Evolutionary conservation across 2,888 invertebrate genomes (phyloP), one percentile per base, ranked within the genome.

Genomic region (Phasia obesa): DNA sequence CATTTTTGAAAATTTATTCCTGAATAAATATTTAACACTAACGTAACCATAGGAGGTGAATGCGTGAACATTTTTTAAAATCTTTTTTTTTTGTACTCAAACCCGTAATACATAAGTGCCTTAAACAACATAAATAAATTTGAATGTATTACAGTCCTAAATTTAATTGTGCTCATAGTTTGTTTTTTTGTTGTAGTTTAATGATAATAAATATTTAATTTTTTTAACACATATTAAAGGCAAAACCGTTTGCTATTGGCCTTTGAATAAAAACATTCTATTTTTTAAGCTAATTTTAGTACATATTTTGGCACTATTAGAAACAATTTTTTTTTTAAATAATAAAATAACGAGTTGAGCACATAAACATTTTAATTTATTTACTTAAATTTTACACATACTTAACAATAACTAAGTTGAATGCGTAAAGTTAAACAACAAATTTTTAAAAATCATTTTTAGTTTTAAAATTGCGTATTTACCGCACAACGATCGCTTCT

Each of bases 401-500:
- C 65, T 49, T 75, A 67, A 59, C 17, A 64, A 55, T 23, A 47
- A 65, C n/a, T 9, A 23, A 31, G 9, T 17, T 23, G 15, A 47
- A 17, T 65, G 62, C 53, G 17, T 38, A 47, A 38, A 13, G 17
- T 38, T 19, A 42, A 7, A 65, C 2, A 38, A 23, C 2, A 19
- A 42, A 23, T 57, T n/a, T 1, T 49, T 59, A 4, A 51, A 69
- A 62, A 44, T 25, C 9, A 53, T 70, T 69, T 53, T 60, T 21
- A 17, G 17, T 67, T 49, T 64, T 11, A 35, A 59, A 75, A 44
- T 47, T 42, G 44, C 55, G 83, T 83, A 75, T 71, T 79, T 79
- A 60, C 83, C 53, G 79, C 71, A 75, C 83, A 75, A 83, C 83
- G 83, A 79, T 83, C 83, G 71, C 60, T 65, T 79, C 65, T 65